These are phyloP conservation scores for Eupithecia tripunctaria DNA, from an alignment of 2,888 invertebrate species.

Conservation along the genomic window DNA sequence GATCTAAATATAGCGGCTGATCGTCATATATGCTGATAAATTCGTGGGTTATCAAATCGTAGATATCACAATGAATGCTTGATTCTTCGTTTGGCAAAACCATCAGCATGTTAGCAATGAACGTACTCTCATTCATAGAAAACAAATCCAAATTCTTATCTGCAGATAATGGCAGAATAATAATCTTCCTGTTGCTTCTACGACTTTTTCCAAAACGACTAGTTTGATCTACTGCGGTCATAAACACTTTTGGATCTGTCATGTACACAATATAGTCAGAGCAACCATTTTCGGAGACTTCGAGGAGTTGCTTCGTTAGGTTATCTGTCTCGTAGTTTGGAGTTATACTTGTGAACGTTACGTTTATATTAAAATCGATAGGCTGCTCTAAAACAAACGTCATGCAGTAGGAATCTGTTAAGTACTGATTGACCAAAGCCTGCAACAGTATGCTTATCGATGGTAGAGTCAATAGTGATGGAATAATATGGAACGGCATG, in stretches of 20 bases:
- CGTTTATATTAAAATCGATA: slow-evolving; percentile 50
- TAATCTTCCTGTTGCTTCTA: slow-evolving; percentile 74
- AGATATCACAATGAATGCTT: slow-evolving; percentile 52
- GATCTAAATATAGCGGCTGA: slow-evolving; percentile 64
- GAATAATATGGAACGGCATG: slow-evolving; percentile 35
- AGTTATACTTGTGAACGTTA: slow-evolving; percentile 55
- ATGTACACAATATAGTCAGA: slow-evolving; percentile 75
- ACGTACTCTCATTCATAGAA: slow-evolving; percentile 61
- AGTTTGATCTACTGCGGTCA: slow-evolving; percentile 69
- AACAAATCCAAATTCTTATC: slow-evolving; percentile 56
- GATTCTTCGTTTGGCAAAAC: slow-evolving; percentile 49
- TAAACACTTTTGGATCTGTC: slow-evolving; percentile 65
- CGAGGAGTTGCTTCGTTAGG: slow-evolving; percentile 56
- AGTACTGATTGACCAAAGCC: slow-evolving; percentile 60
- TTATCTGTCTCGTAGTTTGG: slow-evolving; percentile 49
- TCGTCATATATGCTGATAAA: slow-evolving; percentile 65
- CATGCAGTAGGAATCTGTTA: slow-evolving; percentile 67
- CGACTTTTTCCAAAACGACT: slow-evolving; percentile 68
- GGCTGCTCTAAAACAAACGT: slow-evolving; percentile 63
- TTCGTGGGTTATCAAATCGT: slow-evolving; percentile 72
- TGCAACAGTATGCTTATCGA: slow-evolving; percentile 68
- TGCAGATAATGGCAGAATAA: slow-evolving; percentile 63
- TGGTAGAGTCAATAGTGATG: slow-evolving; percentile 29
- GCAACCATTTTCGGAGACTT: slow-evolving; percentile 75
- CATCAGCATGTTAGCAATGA: slow-evolving; percentile 67